Conservation (phyloP, 2,888 invertebrate genomes). For the Cephus runcator region DNA sequence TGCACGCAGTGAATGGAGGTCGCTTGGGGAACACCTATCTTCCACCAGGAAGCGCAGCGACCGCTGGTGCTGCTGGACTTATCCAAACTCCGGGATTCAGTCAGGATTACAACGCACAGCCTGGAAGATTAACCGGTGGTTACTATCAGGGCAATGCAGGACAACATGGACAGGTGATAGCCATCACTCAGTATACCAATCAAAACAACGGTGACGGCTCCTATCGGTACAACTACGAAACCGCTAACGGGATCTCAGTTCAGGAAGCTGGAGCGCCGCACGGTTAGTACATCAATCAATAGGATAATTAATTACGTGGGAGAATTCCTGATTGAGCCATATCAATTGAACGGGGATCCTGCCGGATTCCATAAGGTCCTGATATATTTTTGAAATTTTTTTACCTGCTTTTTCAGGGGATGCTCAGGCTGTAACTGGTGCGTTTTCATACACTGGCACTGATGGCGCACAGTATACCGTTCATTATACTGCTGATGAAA, state of each 20-base stretch:
- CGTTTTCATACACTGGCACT: constrained; percentile 17
- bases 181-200: constrained; percentile 22
- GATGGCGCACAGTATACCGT: constrained; percentile 17
- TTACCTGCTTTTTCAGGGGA: neutral
- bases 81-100: constrained; percentile 30
- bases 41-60: constrained; percentile 31
- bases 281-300: constrained; percentile 3
- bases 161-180: constrained; percentile 18
- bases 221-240: constrained; percentile 23
- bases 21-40: constrained; percentile 39
- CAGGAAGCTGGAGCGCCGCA: constrained; percentile 13
- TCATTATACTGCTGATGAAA: constrained; percentile 18
- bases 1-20: constrained; percentile 17
- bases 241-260: constrained; percentile 15
- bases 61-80: constrained; percentile 28
- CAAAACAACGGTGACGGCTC: constrained; percentile 23
- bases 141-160: constrained; percentile 12
- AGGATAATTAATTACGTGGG: neutral
- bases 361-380: neutral
- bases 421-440: constrained; percentile 7
- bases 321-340: neutral
- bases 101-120: constrained; percentile 15
- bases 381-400: neutral
- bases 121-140: constrained; percentile 5
- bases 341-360: neutral